A percentile compares a stretch with the other conserved stretches of the same genome.
Evolutionary conservation across 2,888 invertebrate genomes (phyloP).

Genomic region (Eucera pruinosa): DNA sequence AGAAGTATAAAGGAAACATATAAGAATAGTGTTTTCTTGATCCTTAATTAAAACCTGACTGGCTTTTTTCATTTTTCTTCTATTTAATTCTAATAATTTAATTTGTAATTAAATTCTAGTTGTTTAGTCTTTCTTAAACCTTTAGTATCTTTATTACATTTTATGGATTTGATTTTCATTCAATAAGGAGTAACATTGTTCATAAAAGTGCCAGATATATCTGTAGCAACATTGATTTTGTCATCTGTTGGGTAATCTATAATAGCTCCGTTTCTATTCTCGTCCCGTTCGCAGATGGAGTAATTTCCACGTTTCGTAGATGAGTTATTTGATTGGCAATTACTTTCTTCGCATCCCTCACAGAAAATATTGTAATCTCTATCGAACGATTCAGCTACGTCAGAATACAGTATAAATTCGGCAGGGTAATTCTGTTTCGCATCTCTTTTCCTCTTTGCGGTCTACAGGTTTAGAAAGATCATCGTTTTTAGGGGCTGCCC

Average conservation of each 20-base stretch:
- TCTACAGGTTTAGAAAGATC: slow-evolving; percentile 65
- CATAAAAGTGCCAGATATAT: slow-evolving; percentile 9
- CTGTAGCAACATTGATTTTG: slow-evolving; percentile 44
- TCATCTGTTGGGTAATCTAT: slow-evolving; percentile 24
- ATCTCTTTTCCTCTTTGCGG: slow-evolving; percentile 53
- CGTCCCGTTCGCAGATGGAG: slow-evolving; percentile 16
- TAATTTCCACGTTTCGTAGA: slow-evolving; percentile 1
- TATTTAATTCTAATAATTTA: background rate
- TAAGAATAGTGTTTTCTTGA: too few relatives aligned
- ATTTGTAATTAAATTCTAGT: background rate
- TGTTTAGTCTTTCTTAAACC: background rate
- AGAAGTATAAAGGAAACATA: background rate
- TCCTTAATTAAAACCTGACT: background rate
- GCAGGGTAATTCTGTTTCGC: slow-evolving; percentile 66
- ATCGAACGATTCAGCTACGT: slow-evolving; percentile 22
- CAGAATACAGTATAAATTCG: slow-evolving; percentile 55
- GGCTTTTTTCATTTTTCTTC: background rate
- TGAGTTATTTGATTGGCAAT: background rate
- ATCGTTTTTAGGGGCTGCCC: slow-evolving; percentile 35
- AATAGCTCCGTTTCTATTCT: slow-evolving; percentile 15
- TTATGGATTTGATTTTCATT: too few relatives aligned
- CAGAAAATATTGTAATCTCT: slow-evolving; percentile 26
- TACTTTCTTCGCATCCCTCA: slow-evolving; percentile 26
- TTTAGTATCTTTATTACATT: background rate
- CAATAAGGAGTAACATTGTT: too few relatives aligned